Conservation (phyloP, 1,140 invertebrate genomes). For the Steinernema khuongi region DNA sequence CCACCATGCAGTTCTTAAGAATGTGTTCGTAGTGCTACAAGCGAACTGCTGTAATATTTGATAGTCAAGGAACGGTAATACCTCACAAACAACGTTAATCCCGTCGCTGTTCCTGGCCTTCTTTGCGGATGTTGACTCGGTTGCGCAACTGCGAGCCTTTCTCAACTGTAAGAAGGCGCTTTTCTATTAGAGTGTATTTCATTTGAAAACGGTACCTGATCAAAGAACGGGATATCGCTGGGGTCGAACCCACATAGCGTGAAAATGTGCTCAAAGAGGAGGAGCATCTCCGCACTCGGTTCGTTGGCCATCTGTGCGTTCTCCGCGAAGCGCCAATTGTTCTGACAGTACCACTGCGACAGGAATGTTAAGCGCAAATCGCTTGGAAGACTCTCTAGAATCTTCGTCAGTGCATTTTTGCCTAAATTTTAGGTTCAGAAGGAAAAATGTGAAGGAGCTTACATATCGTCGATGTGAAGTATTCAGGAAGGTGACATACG, state of each 20-base stretch:
- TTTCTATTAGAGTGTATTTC: too few species aligned
- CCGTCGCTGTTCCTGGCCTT: neutral
- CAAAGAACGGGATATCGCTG: neutral
- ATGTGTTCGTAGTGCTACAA: neutral
- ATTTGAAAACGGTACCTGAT: too few species aligned
- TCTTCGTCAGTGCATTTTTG: neutral
- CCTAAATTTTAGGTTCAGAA: neutral
- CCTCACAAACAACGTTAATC: neutral
- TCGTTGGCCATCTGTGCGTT: neutral
- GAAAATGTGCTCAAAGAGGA: constrained; percentile 1
- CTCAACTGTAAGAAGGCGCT: too few species aligned
- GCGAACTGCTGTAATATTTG: neutral
- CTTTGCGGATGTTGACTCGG: neutral
- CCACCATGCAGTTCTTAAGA: neutral
- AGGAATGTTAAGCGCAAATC: neutral
- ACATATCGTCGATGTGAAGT: neutral
- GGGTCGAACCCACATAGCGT: neutral
- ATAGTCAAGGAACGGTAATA: neutral
- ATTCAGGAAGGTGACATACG: neutral
- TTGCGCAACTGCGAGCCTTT: neutral
- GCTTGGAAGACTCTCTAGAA: neutral
- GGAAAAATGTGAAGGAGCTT: neutral
- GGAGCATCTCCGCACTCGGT: neutral
- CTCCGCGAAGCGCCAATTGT: constrained; percentile 1
- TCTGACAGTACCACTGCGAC: neutral